Evolutionary conservation across 2,888 invertebrate species (phyloP).

Genomic region (Rotaria macrura): DNA sequence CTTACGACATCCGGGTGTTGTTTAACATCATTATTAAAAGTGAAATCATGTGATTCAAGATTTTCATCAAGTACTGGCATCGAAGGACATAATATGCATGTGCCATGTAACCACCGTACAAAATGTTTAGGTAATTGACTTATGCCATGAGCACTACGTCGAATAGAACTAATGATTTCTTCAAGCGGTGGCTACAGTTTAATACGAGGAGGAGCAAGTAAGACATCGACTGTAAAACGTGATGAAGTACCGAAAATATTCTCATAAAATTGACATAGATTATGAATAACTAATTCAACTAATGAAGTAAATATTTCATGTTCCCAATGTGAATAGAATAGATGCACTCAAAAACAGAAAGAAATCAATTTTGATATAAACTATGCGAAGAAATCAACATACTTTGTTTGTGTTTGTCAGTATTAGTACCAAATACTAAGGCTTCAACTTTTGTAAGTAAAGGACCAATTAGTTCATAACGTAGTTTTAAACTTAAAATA

Average conservation of each 20-base stretch:
- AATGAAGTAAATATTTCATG: not conserved
- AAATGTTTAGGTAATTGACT: not conserved
- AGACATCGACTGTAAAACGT: not conserved
- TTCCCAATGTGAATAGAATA: not conserved
- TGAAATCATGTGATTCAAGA: not conserved
- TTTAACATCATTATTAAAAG: not conserved
- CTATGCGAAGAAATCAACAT: not conserved
- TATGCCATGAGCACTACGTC: not conserved
- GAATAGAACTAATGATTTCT: not conserved
- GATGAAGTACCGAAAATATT: not conserved
- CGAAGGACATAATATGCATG: not conserved
- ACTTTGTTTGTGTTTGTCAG: not conserved
- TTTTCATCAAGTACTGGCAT: not conserved
- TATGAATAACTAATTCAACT: not conserved
- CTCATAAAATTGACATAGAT: conserved; percentile 1
- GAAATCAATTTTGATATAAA: not conserved
- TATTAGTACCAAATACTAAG: not conserved
- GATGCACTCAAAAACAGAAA: not conserved
- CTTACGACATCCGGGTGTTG: conserved; percentile 1
- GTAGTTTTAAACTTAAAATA: not conserved
- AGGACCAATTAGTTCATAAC: not conserved
- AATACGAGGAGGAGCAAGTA: not conserved
- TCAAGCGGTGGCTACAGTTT: conserved; percentile 1
- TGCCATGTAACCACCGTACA: not conserved
- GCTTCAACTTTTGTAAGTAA: not conserved